These are phyloP conservation scores for Coelinius sp. DNA, from an alignment of 2,888 invertebrate genomes.

Conservation along the genomic window DNA sequence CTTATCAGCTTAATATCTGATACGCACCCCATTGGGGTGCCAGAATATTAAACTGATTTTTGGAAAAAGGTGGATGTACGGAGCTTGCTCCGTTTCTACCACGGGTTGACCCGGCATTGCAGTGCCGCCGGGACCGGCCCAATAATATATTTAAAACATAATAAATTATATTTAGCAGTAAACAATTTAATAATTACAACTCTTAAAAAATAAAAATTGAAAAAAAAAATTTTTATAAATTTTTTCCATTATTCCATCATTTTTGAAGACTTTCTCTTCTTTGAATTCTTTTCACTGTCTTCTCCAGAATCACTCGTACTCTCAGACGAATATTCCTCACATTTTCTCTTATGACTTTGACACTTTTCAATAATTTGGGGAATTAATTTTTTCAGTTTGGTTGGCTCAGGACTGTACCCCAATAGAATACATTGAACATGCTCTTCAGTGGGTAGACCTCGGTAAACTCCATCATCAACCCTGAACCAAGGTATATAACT, in stretches of 20 bases:
- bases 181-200: too few species aligned
- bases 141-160: neutral
- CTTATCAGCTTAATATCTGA: too few species aligned
- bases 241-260: conserved; percentile 68
- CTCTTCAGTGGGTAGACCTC: conserved; percentile 77
- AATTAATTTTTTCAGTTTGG: conserved; percentile 51
- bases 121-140: neutral
- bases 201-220: neutral
- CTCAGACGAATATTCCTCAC: conserved; percentile 38
- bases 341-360: conserved; percentile 45
- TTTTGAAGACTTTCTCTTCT: conserved; percentile 59
- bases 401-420: conserved; percentile 82
- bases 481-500: conserved; percentile 76
- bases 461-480: conserved; percentile 59
- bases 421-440: conserved; percentile 80
- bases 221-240: conserved; percentile 46
- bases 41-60: neutral
- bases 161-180: too few species aligned
- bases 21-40: neutral
- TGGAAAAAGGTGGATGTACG: neutral
- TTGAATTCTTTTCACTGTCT: conserved; percentile 50
- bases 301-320: conserved; percentile 37
- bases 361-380: conserved; percentile 48
- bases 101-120: neutral
- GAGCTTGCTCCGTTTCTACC: neutral